Base-by-base conservation (phyloP, 1,140 invertebrate species). In the Drosophila sturtevanti region DNA sequence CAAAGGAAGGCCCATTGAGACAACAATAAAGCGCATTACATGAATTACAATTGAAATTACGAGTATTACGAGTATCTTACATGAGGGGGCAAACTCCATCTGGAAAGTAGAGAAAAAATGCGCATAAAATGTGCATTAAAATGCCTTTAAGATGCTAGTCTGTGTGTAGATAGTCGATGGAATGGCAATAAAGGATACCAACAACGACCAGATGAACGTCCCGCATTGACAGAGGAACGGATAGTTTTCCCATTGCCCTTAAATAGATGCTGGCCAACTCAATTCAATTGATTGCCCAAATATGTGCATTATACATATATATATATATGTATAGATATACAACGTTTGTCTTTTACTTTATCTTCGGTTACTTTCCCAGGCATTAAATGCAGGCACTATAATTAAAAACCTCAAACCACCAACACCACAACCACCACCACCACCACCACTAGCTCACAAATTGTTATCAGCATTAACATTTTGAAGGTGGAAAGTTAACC, bases 51-150 rank as follows among this genome's bases (percentile, higher is more conserved):
- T 87, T 81, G 70, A 87, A 87, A 76, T 85, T 64, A 48, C 41
- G 9, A 2, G 5, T 44, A 76, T 85, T 64, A 48, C 41, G 9
- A 2, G 5, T 44, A 86, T 81, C 55, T 62, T 69, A 61, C 56
- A 78, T 60, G 52, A 52, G 24, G 64, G 24, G 72, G 55, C 38
- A 63, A 66, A 75, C 55, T 48, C 16, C 16, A 48, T 21, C 41
- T 16, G 41, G 41, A 48, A 48, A 48, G 16, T 21, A 63, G 59
- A 61, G 59, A 60, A 56, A 62, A 81, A 78, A 85, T 87, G 81
- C 78, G 62, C 81, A 85, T 85, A 78, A 81, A 74, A 86, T 81
- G 81, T 74, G 69, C 81, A 81, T 85, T 85, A 85, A 85, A 81
- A 86, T 81, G 61, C 72, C 74, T 72, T 63, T 62, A 62, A 78